Percentiles rank a stretch among this genome's conserved stretches.
Evolutionary conservation across 2,797 vertebrate genomes (phyloP).

Genomic region (Sebastes iracundus): DNA sequence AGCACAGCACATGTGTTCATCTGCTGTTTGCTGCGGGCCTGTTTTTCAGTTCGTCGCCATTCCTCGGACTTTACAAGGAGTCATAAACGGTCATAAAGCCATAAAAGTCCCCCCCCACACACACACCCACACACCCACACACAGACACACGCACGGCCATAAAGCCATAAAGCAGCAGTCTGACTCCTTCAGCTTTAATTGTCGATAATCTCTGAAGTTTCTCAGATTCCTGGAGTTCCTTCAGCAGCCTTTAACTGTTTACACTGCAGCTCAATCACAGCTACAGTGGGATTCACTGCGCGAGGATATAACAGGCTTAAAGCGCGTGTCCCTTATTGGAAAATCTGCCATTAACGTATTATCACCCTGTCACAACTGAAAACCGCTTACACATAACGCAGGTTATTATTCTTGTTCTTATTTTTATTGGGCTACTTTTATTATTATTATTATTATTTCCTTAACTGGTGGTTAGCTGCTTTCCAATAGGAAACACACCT

Average conservation of each 20-base stretch:
- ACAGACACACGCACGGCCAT: constrained; percentile 30
- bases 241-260: constrained; percentile 29
- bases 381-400: neutral
- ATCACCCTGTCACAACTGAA: neutral
- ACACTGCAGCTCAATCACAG: constrained; percentile 25
- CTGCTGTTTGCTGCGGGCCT: constrained; percentile 69
- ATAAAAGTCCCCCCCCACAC: constrained; percentile 63
- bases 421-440: neutral
- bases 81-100: constrained; percentile 78
- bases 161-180: constrained; percentile 65
- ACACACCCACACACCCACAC: neutral
- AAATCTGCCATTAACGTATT: neutral
- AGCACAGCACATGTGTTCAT: constrained; percentile 66
- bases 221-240: constrained; percentile 69
- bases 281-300: constrained; percentile 26
- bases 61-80: constrained; percentile 77
- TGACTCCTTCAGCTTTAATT: constrained; percentile 59
- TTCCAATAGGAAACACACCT: no score
- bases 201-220: constrained; percentile 66
- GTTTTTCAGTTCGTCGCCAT: constrained; percentile 71
- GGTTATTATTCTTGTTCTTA: neutral
- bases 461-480: no score
- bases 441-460: no score
- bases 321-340: neutral
- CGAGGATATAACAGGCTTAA: neutral